Conservation (phyloP, 2,888 invertebrate species). For the Synanthedon andrenaeformis region DNA sequence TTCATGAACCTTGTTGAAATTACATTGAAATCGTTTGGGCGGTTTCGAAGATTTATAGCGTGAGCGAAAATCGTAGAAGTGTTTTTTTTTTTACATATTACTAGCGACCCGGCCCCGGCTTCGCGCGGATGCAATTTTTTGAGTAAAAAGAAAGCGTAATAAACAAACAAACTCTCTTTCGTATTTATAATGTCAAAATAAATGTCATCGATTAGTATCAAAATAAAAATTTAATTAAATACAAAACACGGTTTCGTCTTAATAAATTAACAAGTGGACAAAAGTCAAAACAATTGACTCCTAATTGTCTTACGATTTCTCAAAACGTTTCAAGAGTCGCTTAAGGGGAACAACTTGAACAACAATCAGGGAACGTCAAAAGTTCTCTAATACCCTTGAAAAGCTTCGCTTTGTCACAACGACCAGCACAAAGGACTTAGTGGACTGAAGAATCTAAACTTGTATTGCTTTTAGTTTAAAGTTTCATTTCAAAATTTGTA, state of each 20-base stretch:
- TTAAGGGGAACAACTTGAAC: background rate
- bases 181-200: no score
- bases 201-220: no score
- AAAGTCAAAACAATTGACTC: background rate
- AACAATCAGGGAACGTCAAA: constrained; percentile 34
- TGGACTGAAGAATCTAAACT: constrained; percentile 17
- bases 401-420: constrained; percentile 31
- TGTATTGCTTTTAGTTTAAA: constrained; percentile 40
- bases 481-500: constrained; percentile 21
- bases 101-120: no score
- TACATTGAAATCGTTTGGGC: no score
- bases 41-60: no score
- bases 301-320: background rate
- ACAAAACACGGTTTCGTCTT: background rate
- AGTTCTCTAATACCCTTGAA: constrained; percentile 43
- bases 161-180: no score
- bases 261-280: background rate
- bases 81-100: no score
- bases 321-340: constrained; percentile 6
- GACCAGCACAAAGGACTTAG: constrained; percentile 20
- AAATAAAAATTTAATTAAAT: no score
- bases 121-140: background rate
- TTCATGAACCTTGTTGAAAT: no score
- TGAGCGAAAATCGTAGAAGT: no score
- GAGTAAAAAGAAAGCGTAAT: no score